Evolutionary conservation across 2,797 vertebrate genomes (phyloP), one percentile per base, ranked within the genome.

Genomic region (Phoxinus dragarum): DNA sequence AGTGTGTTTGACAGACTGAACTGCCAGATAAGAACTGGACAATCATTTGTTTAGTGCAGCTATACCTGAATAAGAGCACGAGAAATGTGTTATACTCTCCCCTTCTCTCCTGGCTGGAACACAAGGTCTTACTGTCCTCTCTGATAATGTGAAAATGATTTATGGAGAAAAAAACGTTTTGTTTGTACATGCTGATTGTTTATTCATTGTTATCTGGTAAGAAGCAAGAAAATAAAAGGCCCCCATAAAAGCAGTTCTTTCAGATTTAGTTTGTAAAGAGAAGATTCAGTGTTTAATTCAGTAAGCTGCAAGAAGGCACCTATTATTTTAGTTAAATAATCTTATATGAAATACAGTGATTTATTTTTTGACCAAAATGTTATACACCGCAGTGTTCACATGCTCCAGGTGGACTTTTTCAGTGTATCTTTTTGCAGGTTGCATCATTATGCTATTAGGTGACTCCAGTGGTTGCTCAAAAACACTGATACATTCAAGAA

Each of bases 121-220:
- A 82, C 84, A 75, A 79, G 36, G 61, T 82, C 79, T 87, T 68
- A 49, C 72, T 38, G 6, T 73, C 36, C 67, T 84, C 82, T 86
- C 27, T 64, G 68, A 84, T 82, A 86, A 91, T 88, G 69, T 85
- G 47, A 83, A 86, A 84, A 81, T 87, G 69, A 81, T 85, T 88
- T 47, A 86, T 87, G 79, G 52, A 79, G 74, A 23, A 34, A 64
- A 85, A 75, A 82, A 81, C 47, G 56, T 47, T 80, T 80, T 75
- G 80, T 85, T 83, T 86, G 42, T 64, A 68, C 34, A 82, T 23
- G 71, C 54, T 44, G 72, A 75, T 83, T 56, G 27, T 84, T 44
- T 69, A n/a, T 71, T 40, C 16, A 31, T 74, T 52, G 21, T 23
- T 21, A 64, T 69, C 61, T 82, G 44, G 31, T 21, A 73, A 16